Evolutionary conservation across 2,113 vertebrate species (phyloP).

Genomic region (Scartelaos histophorus): DNA sequence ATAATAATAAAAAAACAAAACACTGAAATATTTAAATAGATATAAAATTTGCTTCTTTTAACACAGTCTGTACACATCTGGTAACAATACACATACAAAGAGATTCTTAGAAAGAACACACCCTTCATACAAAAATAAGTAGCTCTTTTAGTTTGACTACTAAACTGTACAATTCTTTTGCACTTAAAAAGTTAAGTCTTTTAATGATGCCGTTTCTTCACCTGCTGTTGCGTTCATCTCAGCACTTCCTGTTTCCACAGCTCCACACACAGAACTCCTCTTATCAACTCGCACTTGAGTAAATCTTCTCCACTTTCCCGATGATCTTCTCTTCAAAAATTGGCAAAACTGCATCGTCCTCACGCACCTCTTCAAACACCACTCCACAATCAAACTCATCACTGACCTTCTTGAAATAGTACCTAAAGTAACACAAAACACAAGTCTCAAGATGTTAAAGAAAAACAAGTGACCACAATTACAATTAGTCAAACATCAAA

Average conservation of each 20-base stretch:
- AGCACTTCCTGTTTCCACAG: conserved; percentile 50
- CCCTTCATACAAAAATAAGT: conserved; percentile 89
- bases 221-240: conserved; percentile 38
- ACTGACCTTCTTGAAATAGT: conserved; percentile 97
- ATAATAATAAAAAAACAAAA: conserved; percentile 42
- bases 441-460: not conserved
- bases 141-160: conserved; percentile 81
- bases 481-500: not conserved
- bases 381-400: conserved; percentile 95
- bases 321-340: conserved; percentile 93
- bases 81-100: conserved; percentile 78
- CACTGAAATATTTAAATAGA: conserved; percentile 81
- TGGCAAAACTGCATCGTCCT: conserved; percentile 87
- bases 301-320: conserved; percentile 93
- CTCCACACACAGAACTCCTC: not conserved
- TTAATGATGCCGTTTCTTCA: conserved; percentile 12
- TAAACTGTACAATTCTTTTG: conserved; percentile 86
- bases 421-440: conserved; percentile 73
- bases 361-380: conserved; percentile 92
- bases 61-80: conserved; percentile 78
- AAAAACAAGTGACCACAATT: not conserved
- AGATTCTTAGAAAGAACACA: conserved; percentile 82
- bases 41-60: conserved; percentile 73
- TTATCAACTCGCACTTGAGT: conserved; percentile 65
- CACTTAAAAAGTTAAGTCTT: conserved; percentile 67